phyloP scores from a whole-genome alignment of 2,888 invertebrate genomes.

The Tridacna crocea region DNA sequence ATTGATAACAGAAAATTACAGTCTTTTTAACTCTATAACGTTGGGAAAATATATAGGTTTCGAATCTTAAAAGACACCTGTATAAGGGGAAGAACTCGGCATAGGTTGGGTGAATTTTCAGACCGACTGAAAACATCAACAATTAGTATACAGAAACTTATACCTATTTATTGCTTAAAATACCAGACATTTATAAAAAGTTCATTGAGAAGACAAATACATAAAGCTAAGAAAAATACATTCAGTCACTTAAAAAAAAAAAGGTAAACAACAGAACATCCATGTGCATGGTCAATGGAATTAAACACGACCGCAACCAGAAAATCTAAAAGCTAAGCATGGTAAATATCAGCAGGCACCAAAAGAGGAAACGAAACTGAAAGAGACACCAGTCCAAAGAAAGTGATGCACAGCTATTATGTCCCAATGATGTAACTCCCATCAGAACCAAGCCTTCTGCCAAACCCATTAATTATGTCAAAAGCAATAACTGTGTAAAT shows the following conservation, averaged over 20 bases:
- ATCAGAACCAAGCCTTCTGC: no score
- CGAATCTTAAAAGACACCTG: constrained; percentile 34
- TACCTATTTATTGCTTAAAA: constrained; percentile 18
- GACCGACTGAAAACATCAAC: constrained; percentile 14
- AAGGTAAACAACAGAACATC: not conserved
- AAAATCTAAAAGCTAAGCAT: constrained; percentile 9
- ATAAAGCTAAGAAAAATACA: not conserved
- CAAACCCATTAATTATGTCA: no score
- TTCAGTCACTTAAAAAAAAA: not conserved
- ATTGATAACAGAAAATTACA: not conserved
- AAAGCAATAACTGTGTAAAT: no score
- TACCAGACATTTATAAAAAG: not conserved
- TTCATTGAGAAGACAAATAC: not conserved
- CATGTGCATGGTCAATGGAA: constrained; percentile 18
- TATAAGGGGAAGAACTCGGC: constrained; percentile 25
- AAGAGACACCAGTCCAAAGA: not conserved
- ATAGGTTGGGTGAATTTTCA: constrained; percentile 43
- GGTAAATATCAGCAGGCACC: constrained; percentile 28
- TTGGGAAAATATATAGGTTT: constrained; percentile 34
- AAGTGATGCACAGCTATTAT: not conserved
- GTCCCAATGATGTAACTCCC: not conserved
- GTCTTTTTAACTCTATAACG: constrained; percentile 7
- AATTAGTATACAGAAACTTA: constrained; percentile 21
- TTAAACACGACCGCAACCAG: not conserved
- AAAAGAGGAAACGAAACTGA: constrained; percentile 13